A percentile compares a stretch with the other conserved stretches of the same genome.
Evolutionary conservation across 1,140 invertebrate genomes (phyloP).

Genomic region (Lepidostoma basale): DNA sequence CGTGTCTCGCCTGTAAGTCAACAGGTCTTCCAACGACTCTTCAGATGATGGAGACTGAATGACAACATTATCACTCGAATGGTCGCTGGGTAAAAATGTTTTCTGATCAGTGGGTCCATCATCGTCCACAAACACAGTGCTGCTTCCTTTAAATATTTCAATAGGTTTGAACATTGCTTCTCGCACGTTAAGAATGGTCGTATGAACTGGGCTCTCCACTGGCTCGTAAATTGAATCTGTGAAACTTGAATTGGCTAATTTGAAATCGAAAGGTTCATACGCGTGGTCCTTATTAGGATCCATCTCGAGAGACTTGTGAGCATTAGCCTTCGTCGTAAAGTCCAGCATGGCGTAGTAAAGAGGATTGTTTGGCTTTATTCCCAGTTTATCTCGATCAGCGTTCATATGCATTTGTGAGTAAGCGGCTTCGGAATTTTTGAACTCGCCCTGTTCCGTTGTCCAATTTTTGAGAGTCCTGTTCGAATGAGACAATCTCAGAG

Average conservation of each 20-base stretch:
- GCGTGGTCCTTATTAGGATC: background rate
- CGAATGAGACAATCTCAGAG: conserved; percentile 30
- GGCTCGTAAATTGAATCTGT: background rate
- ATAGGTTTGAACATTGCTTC: conserved; percentile 37
- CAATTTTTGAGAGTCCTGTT: conserved; percentile 39
- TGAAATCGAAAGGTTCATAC: conserved; percentile 42
- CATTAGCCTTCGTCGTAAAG: conserved; percentile 24
- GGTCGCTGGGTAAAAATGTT: background rate
- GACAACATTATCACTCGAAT: background rate
- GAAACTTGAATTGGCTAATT: background rate
- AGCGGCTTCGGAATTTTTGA: conserved; percentile 27
- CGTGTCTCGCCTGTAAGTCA: background rate
- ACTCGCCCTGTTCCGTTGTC: conserved; percentile 18
- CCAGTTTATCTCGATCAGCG: background rate
- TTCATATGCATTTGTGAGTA: conserved; percentile 7
- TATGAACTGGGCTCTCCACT: background rate
- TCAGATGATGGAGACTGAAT: conserved; percentile 8
- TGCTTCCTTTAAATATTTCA: conserved; percentile 27
- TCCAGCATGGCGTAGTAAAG: conserved; percentile 40
- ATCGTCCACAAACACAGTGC: conserved; percentile 30
- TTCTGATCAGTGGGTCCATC: background rate
- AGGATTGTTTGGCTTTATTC: conserved; percentile 27
- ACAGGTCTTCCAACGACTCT: conserved; percentile 5
- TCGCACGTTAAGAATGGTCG: conserved; percentile 24
- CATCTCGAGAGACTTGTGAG: background rate